Base-by-base conservation (phyloP, 1,140 invertebrate genomes). In the Drosophila azteca region DNA sequence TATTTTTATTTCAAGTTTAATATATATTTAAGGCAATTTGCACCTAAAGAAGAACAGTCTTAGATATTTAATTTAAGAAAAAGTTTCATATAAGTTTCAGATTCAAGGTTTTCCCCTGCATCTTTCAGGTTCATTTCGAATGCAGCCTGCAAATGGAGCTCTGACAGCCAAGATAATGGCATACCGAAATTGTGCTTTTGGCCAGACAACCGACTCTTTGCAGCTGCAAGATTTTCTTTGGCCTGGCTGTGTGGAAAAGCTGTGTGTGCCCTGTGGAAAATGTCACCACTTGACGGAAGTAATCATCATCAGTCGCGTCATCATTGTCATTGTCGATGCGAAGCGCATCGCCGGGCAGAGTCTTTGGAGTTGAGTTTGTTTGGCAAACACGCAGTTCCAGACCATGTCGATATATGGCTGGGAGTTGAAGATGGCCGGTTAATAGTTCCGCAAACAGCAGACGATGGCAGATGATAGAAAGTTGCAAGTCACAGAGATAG, bases 361-460 rank as follows among this genome's bases (percentile, higher is more conserved):
- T 26, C 51, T 57, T 58, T 69, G 53, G 35, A 69, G 45, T 58
- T 20, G 17, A 20, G 17, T 20, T 20, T 20, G 17, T 20, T 69
- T 69, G 66, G 64, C 51, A 73, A 72, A 73, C 69, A 64, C 51
- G 44, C 22, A 35, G 35, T 70, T 39, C 63, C 64, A 68, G 64
- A 69, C 66, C 26, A 57, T 69, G 53, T 69, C 55, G 60, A 70
- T 79, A 67, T n/a, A n/a, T 59, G 70, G 39, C 51, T 60, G 71
- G 59, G 26, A 24, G 24, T 5, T 5, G 24, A 24, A 46, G 58
- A 57, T 64, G 62, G 50, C 48, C 66, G 68, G 74, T 78, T 82
- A 78, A 78, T 82, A 83, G 79, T 83, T 80, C 67, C 76, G 77
- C 77, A 78, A 78, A 66, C 66, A 67, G 46, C 29, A 46, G 22